Base-by-base conservation (phyloP, 2,888 invertebrate genomes). In the Orchesellides sinensis region DNA sequence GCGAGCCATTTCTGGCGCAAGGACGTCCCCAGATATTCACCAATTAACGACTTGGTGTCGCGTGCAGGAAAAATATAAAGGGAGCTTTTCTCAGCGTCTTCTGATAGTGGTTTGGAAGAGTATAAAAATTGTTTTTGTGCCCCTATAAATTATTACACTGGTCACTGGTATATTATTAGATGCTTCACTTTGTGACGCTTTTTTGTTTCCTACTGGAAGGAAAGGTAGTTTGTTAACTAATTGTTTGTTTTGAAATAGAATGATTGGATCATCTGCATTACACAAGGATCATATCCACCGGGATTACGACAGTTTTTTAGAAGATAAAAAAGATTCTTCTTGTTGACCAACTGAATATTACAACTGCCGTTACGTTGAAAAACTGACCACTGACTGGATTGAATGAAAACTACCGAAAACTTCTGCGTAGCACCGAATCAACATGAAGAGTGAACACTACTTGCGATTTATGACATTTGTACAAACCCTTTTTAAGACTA, bases 1-100 rank as follows among this genome's bases (percentile, higher is more conserved):
- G 73, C 86, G 81, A 40, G 86, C 86, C 86, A 86, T 86, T 56
- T 61, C 81, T 66, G 75, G 78, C 79, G 27, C 40, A 49, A 65
- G n/a, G 3, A 23, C 47, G 17, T 70, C 70, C 47, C 61, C 59
- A 73, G 61, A 27, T 47, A 29, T 0, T 8, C 3, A 8, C n/a
- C 2, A n/a, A 14, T 19, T 19, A 19, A 52, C 52, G 52, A 56
- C 52, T 49, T 49, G 17, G 17, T 21, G 56, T 49, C 19, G 56
- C 3, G 23, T 59, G 49, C 17, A 49, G 49, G n/a, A 49, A 17
- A 49, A 49, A 17, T 35, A 35, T 35, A n/a, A n/a, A n/a, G n/a
- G n/a, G n/a, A n/a, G n/a, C n/a, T n/a, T n/a, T n/a, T n/a, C n/a
- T n/a, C n/a, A n/a, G n/a, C n/a, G n/a, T n/a, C n/a, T n/a, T n/a